phyloP scores from a whole-genome alignment of 2,797 vertebrate species.

The Pseudotriccus pelzelni region DNA sequence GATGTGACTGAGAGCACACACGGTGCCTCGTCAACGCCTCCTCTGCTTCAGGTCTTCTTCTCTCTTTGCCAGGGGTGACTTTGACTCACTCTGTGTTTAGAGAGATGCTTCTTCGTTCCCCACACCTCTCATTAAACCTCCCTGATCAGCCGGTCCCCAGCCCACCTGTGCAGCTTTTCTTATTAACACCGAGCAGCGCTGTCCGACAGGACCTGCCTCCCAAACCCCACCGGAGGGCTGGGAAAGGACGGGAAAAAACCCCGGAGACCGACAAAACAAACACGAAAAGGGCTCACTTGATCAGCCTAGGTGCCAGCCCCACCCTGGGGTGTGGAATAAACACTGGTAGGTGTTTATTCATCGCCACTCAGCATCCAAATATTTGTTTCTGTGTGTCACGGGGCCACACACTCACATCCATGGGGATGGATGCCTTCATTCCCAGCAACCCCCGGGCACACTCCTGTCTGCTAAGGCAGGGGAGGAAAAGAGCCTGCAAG shows the following conservation, averaged over 20 bases:
- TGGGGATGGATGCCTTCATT: not conserved
- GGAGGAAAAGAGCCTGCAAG: not conserved
- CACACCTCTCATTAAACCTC: not conserved
- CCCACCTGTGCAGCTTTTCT: not conserved
- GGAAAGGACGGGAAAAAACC: not conserved
- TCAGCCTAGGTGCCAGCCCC: constrained; percentile 32
- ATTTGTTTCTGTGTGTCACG: constrained; percentile 43
- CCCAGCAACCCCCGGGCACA: not conserved
- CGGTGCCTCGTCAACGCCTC: constrained; percentile 3
- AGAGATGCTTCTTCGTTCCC: constrained; percentile 7
- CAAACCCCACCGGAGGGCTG: not conserved
- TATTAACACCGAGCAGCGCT: not conserved
- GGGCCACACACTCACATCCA: not conserved
- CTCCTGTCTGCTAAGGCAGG: not conserved
- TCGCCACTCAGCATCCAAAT: constrained; percentile 29
- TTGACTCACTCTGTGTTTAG: constrained; percentile 49
- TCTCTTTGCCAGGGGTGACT: constrained; percentile 34
- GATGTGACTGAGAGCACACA: constrained; percentile 65
- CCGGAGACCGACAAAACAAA: not conserved
- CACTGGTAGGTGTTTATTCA: constrained; percentile 38
- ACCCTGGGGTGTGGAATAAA: constrained; percentile 63
- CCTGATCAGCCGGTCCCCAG: not conserved
- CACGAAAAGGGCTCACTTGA: not conserved
- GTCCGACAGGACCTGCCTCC: not conserved
- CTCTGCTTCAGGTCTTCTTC: constrained; percentile 21